Evolutionary conservation across 2,113 vertebrate genomes (phyloP).

Genomic region (Chinchilla lanigera): DNA sequence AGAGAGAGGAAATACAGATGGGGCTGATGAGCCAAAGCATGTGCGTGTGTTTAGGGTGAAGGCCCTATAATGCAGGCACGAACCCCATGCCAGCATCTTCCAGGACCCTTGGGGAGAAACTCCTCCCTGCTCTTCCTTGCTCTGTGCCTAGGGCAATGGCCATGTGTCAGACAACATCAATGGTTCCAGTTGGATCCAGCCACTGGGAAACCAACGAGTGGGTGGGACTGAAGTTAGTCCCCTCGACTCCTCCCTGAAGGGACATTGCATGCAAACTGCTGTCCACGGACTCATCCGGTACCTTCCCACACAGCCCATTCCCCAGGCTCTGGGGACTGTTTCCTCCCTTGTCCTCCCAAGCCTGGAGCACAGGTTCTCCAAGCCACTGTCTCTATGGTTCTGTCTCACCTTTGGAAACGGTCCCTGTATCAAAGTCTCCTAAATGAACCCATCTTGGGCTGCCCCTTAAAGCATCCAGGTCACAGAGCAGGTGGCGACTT

Average conservation of each 20-base stretch:
- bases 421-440: neutral
- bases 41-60: too few relatives aligned
- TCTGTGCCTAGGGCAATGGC: rapidly evolving
- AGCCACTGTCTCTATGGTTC: rapidly evolving
- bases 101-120: neutral
- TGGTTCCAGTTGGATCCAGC: neutral
- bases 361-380: neutral
- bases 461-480: neutral
- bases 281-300: neutral
- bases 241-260: neutral
- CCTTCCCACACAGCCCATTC: neutral
- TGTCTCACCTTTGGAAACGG: neutral
- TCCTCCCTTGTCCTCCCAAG: neutral
- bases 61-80: neutral
- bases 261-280: neutral
- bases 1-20: too few relatives aligned
- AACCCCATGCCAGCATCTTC: neutral
- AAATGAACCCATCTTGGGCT: neutral
- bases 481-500: neutral
- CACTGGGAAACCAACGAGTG: neutral
- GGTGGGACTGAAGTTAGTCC: neutral
- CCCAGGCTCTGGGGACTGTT: neutral
- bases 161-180: rapidly evolving
- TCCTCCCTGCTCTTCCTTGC: too few relatives aligned
- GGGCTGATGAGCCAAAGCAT: neutral